Conservation (phyloP, 2,113 vertebrate species). For the Platichthys flesus region DNA sequence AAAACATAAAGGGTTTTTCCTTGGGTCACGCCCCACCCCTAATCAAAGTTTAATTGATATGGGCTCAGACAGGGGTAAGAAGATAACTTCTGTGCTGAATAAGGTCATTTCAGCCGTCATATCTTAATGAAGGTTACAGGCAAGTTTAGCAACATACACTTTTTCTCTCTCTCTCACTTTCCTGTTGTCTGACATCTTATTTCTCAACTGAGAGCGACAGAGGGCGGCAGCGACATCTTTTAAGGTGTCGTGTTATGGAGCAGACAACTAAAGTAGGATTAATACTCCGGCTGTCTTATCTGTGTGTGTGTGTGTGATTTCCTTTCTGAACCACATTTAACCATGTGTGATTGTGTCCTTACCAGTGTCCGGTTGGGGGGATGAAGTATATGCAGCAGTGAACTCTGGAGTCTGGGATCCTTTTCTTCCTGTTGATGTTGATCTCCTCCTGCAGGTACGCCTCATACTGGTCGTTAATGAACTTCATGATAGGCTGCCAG, state of each 20-base stretch:
- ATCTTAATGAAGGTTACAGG: no score
- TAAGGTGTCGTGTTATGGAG: background rate
- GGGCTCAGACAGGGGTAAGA: no score
- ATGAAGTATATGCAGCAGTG: slow-evolving; percentile 99
- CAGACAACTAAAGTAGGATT: background rate
- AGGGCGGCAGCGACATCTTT: background rate
- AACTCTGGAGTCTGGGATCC: slow-evolving; percentile 94
- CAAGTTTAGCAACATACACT: background rate
- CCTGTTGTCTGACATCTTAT: background rate
- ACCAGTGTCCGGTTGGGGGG: slow-evolving; percentile 97
- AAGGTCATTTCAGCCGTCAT: no score
- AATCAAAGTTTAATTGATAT: no score
- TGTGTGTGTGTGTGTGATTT: background rate
- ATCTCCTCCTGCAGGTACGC: slow-evolving; percentile 97
- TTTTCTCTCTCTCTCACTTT: background rate
- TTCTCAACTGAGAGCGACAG: background rate
- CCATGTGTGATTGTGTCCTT: slow-evolving; percentile 18
- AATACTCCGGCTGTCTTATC: background rate
- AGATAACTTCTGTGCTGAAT: no score
- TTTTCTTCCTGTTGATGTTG: slow-evolving; percentile 95
- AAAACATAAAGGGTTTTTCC: no score
- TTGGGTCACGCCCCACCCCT: no score
- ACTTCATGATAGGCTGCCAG: slow-evolving; percentile 99
- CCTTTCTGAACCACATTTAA: background rate
- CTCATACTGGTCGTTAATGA: slow-evolving; percentile 98